Percentiles rank a stretch among this genome's conserved stretches.
Evolutionary conservation across 2,113 vertebrate genomes (phyloP).

Genomic region (Centropristis striata): DNA sequence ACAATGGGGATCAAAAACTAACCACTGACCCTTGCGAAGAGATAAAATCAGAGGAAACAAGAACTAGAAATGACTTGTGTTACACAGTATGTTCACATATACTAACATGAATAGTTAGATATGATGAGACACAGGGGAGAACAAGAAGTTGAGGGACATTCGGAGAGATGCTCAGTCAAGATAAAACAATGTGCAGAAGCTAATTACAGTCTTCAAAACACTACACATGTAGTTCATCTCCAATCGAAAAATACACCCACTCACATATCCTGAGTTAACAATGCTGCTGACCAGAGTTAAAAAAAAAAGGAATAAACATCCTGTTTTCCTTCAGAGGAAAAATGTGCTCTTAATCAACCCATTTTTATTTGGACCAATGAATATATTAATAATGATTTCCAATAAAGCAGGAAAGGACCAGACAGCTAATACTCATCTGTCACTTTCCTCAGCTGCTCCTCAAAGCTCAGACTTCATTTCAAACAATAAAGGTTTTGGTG

Average conservation of each 20-base stretch:
- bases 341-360: slow-evolving; percentile 1
- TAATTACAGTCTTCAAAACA: slow-evolving; percentile 1
- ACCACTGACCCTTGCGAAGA: not conserved
- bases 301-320: not conserved
- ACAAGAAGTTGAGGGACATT: not conserved
- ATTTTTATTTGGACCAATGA: not conserved
- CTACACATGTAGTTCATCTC: not conserved
- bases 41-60: not conserved
- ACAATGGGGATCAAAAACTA: not conserved
- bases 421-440: not conserved
- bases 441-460: slow-evolving; percentile 7
- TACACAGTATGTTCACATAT: not conserved
- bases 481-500: not conserved
- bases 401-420: slow-evolving; percentile 1
- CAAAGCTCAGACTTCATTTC: slow-evolving; percentile 2
- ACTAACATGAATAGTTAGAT: not conserved
- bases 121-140: not conserved
- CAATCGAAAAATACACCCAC: not conserved
- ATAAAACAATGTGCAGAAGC: not conserved
- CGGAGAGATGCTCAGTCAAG: not conserved
- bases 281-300: too few relatives aligned
- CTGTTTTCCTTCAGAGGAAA: not conserved
- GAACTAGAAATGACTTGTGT: not conserved
- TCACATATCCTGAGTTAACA: not conserved
- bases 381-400: slow-evolving; percentile 9